These are phyloP conservation scores for Machimus atricapillus DNA, from an alignment of 2,888 invertebrate genomes.

Conservation along the genomic window DNA sequence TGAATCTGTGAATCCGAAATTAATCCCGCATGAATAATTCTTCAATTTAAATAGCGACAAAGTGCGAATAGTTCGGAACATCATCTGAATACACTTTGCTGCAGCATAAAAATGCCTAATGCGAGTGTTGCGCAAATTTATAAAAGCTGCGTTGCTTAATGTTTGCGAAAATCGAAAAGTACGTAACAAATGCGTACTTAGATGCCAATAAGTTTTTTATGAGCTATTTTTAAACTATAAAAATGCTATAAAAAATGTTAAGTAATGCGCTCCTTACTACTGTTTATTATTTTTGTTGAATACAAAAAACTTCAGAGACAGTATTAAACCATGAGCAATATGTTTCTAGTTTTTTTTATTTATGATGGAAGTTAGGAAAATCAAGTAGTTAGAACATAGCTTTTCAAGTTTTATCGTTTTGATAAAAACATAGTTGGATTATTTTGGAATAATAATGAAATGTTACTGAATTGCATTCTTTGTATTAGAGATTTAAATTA, in stretches of 20 bases:
- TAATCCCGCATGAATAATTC: slow-evolving; percentile 6
- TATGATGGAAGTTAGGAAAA: too few species aligned
- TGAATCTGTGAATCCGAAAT: slow-evolving; percentile 6
- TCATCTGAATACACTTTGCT: not conserved
- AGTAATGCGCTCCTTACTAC: too few species aligned
- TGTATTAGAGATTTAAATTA: too few species aligned
- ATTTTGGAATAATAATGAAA: too few species aligned
- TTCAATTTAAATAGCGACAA: not conserved
- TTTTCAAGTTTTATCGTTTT: too few species aligned
- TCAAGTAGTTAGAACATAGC: too few species aligned
- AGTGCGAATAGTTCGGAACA: not conserved
- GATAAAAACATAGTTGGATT: too few species aligned
- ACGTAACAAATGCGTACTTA: not conserved
- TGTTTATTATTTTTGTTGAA: too few species aligned
- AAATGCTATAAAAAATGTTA: not conserved
- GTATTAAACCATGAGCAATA: too few species aligned
- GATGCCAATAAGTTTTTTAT: not conserved
- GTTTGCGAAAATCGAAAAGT: not conserved
- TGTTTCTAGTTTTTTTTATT: too few species aligned
- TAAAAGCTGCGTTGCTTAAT: not conserved
- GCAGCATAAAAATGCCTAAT: not conserved
- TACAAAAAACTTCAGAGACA: too few species aligned
- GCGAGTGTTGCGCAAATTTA: not conserved
- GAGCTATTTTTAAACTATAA: not conserved
- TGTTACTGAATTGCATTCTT: too few species aligned